These are phyloP conservation scores for Stenotaenia linearis DNA, from an alignment of 2,888 invertebrate species.

Conservation along the genomic window DNA sequence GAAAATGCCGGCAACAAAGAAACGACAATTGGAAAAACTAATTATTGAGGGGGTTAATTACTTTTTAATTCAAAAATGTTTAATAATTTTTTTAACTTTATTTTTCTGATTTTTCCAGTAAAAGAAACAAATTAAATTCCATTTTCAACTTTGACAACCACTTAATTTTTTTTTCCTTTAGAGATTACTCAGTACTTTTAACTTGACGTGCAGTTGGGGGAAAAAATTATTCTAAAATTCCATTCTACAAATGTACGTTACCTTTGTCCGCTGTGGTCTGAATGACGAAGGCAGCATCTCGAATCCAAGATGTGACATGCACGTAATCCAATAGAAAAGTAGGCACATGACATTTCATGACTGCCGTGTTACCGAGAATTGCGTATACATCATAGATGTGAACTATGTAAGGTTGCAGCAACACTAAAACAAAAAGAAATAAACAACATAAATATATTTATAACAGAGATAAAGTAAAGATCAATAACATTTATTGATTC, in stretches of 20 bases:
- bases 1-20: neutral
- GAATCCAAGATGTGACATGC: slow-evolving; percentile 43
- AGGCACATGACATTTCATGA: slow-evolving; percentile 31
- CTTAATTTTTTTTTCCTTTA: neutral
- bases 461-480: too few relatives aligned
- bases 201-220: too few relatives aligned
- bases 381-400: slow-evolving; percentile 32
- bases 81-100: neutral
- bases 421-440: slow-evolving; percentile 17
- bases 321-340: slow-evolving; percentile 40
- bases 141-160: slow-evolving; percentile 13
- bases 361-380: slow-evolving; percentile 30
- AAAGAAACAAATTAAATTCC: slow-evolving; percentile 7
- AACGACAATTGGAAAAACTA: neutral
- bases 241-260: neutral
- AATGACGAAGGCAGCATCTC: slow-evolving; percentile 32
- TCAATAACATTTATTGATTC: too few relatives aligned
- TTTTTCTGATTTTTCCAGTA: neutral
- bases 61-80: neutral
- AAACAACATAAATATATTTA: neutral
- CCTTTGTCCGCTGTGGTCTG: slow-evolving; percentile 32
- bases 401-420: slow-evolving; percentile 29
- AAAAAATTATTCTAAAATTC: too few relatives aligned
- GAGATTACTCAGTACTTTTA: too few relatives aligned
- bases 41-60: slow-evolving; percentile 1